Conservation (phyloP, 2,888 invertebrate species). For the Cremastobaeus sp. region DNA sequence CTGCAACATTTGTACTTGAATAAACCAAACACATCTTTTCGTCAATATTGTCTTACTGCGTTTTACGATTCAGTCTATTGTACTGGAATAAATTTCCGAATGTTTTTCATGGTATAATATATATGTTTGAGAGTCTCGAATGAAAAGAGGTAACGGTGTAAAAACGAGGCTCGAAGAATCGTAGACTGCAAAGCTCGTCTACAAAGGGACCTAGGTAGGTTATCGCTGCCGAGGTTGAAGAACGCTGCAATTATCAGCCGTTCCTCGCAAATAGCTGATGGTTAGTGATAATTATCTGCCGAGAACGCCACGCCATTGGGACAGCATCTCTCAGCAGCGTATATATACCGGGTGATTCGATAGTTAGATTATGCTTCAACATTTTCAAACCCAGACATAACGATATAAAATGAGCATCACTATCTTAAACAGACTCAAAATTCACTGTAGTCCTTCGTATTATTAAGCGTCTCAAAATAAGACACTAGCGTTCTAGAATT, state of each 20-base stretch:
- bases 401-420: too few species aligned
- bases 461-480: too few species aligned
- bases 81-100: constrained; percentile 48
- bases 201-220: constrained; percentile 74
- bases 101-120: constrained; percentile 57
- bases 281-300: constrained; percentile 78
- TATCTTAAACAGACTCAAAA: too few species aligned
- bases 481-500: too few species aligned
- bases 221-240: constrained; percentile 76
- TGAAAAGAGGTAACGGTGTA: constrained; percentile 63
- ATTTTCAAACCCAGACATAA: too few species aligned
- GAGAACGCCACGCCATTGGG: constrained; percentile 75
- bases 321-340: constrained; percentile 70
- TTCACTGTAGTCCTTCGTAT: too few species aligned
- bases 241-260: constrained; percentile 78
- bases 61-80: constrained; percentile 48
- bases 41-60: too few species aligned
- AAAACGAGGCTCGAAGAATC: constrained; percentile 62
- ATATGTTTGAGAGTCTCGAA: constrained; percentile 57
- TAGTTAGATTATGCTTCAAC: constrained; percentile 19
- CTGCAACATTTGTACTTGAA: too few species aligned
- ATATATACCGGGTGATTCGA: constrained; percentile 72
- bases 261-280: constrained; percentile 79
- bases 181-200: constrained; percentile 71
- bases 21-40: too few species aligned